Evolutionary conservation across 2,888 invertebrate species (phyloP), one percentile per base, ranked within the genome.

Genomic region (Aleiodes leptofemur): DNA sequence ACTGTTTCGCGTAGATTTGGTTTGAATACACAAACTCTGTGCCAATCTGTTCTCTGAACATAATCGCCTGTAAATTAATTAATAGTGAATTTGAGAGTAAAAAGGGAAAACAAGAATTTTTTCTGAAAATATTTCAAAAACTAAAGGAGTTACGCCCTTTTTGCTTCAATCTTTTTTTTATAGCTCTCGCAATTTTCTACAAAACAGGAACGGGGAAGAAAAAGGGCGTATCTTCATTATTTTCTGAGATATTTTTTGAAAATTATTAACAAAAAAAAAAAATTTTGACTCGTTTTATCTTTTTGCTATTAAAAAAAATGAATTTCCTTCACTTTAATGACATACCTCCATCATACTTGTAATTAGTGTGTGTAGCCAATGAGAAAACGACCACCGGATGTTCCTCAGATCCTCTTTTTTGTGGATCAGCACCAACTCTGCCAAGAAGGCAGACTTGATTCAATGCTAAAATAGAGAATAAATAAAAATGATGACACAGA

Each of bases 31-130:
- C 95, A 94, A 68, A 98, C 90, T 83, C 96, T 92, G 89, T 98
- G 98, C 98, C 98, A 98, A 82, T 97, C 97, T 8, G 97, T 97
- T 83, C 95, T 94, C 86, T 97, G 96, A 70, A 95, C 90, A 85
- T 94, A 92, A 82, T 96, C 96, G 5, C 96, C 97, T 86, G 92
- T 91, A 94, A 85, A 88, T 87, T 79, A 64, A 34, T 57, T 68
- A 50, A 71, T 56, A 34, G 0, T 23, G 13, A 34, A 64, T 11
- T 11, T 3, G 3, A 0, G 5, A 34, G 23, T n/a, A 23, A 2
- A 2, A 23, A 23, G 2, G 23, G 23, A 23, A 23, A 23, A 23
- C 23, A 1, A 23, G 1, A 23, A 23, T 23, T 23, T 23, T 23
- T 23, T 23, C 2, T 23, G 23, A 23, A 2, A 23, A 23, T 23